Evolutionary conservation across 2,888 invertebrate species (phyloP).

Genomic region (Ellobium chinense): DNA sequence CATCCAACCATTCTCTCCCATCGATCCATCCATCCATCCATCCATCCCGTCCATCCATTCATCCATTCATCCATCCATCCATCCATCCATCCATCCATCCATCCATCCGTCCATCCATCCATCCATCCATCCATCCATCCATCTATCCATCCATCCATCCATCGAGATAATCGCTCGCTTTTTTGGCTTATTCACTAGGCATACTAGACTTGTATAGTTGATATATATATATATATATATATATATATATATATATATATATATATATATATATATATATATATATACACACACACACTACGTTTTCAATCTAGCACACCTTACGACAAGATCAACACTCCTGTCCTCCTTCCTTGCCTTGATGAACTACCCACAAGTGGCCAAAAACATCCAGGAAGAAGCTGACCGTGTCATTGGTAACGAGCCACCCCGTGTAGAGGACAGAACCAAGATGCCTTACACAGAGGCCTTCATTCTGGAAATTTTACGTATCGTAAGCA

Average conservation of each 20-base stretch:
- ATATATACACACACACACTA: not conserved
- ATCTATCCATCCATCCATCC: too few species aligned
- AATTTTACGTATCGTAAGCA: constrained; percentile 43
- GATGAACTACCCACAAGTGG: constrained; percentile 56
- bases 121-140: too few species aligned
- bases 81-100: too few species aligned
- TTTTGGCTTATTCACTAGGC: not conserved
- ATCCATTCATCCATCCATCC: too few species aligned
- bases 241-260: not conserved
- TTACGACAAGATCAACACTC: constrained; percentile 52
- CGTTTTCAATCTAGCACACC: constrained; percentile 39
- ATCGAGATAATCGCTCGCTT: too few species aligned
- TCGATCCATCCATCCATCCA: too few species aligned
- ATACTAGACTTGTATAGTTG: not conserved
- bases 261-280: not conserved
- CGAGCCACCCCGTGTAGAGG: constrained; percentile 43
- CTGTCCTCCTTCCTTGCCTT: constrained; percentile 53
- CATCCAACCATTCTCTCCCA: too few species aligned
- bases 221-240: not conserved
- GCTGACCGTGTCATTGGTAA: constrained; percentile 51
- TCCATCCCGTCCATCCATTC: too few species aligned
- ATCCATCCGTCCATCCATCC: too few species aligned
- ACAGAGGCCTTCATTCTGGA: constrained; percentile 50
- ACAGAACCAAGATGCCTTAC: constrained; percentile 50
- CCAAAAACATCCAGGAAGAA: constrained; percentile 53